Evolutionary conservation across 2,113 vertebrate species (phyloP).

Genomic region (Ivindomyrus marchei): DNA sequence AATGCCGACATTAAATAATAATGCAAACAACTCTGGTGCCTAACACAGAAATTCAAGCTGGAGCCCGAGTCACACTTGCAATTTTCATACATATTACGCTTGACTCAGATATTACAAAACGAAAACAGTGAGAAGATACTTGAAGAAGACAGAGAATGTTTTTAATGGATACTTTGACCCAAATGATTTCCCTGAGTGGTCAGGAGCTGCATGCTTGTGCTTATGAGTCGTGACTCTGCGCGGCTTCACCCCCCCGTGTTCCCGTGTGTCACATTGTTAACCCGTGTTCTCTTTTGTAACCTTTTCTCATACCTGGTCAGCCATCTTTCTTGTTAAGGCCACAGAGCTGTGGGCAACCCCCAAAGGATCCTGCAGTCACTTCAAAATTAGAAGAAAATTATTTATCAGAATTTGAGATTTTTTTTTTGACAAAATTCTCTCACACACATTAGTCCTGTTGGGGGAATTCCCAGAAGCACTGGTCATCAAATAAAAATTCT

Average conservation of each 20-base stretch:
- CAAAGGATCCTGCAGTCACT: not conserved
- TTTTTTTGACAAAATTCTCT: not conserved
- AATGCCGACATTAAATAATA: not conserved
- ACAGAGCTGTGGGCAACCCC: not conserved
- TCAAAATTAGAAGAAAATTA: not conserved
- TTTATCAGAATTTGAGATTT: not conserved
- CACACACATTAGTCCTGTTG: not conserved
- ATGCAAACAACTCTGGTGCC: not conserved
- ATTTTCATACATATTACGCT: not conserved
- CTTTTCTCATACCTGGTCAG: not conserved
- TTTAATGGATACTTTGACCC: not conserved
- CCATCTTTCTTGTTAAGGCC: not conserved
- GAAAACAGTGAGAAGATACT: not conserved
- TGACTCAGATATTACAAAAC: not conserved
- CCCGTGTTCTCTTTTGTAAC: not conserved
- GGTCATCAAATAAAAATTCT: not conserved
- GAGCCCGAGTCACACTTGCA: not conserved
- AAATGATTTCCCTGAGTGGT: not conserved
- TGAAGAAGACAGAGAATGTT: not conserved
- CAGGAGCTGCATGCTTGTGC: not conserved
- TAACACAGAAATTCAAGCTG: not conserved
- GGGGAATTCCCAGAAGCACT: not conserved
- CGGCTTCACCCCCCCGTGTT: not conserved
- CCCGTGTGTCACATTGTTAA: not conserved
- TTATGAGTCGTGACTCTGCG: not conserved